phyloP scores from a whole-genome alignment of 2,797 vertebrate genomes.

The Menidia menidia region DNA sequence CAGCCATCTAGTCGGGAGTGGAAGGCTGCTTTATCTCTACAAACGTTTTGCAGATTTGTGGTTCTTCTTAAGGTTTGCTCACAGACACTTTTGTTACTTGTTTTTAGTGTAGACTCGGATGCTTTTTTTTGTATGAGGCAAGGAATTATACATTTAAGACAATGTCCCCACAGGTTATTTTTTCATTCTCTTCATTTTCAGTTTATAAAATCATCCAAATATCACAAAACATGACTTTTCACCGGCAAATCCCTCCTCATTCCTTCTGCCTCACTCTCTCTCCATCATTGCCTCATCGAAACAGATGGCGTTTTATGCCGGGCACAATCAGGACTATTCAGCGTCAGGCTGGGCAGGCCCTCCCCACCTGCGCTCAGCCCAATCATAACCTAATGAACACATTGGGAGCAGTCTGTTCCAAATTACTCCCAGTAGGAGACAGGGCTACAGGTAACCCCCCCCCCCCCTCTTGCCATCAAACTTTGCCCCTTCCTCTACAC shows the following conservation, averaged over 20 bases:
- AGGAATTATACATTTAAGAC: slow-evolving; percentile 14
- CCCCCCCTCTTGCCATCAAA: slow-evolving; percentile 46
- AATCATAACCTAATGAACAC: slow-evolving; percentile 95
- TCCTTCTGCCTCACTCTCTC: slow-evolving; percentile 39
- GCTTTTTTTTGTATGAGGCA: neutral
- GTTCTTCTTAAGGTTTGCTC: slow-evolving; percentile 13
- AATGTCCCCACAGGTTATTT: neutral
- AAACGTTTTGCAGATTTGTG: slow-evolving; percentile 6
- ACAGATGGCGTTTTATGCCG: slow-evolving; percentile 95
- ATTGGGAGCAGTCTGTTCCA: slow-evolving; percentile 93
- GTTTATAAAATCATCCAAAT: slow-evolving; percentile 62
- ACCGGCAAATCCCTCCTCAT: slow-evolving; percentile 55
- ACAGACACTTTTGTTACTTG: neutral
- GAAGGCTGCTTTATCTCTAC: slow-evolving; percentile 40
- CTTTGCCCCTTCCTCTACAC: slow-evolving; percentile 68
- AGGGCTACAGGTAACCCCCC: slow-evolving; percentile 88
- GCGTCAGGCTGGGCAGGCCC: slow-evolving; percentile 88
- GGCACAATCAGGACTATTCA: slow-evolving; percentile 93
- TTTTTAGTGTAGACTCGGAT: neutral
- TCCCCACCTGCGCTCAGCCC: slow-evolving; percentile 92
- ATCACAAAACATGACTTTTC: slow-evolving; percentile 73
- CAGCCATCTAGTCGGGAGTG: slow-evolving; percentile 33
- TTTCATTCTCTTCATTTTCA: slow-evolving; percentile 36
- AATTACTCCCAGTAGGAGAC: slow-evolving; percentile 94
- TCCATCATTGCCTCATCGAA: slow-evolving; percentile 77